Evolutionary conservation across 2,797 vertebrate species (phyloP).

Genomic region (Petrocephalus schoutedeni): DNA sequence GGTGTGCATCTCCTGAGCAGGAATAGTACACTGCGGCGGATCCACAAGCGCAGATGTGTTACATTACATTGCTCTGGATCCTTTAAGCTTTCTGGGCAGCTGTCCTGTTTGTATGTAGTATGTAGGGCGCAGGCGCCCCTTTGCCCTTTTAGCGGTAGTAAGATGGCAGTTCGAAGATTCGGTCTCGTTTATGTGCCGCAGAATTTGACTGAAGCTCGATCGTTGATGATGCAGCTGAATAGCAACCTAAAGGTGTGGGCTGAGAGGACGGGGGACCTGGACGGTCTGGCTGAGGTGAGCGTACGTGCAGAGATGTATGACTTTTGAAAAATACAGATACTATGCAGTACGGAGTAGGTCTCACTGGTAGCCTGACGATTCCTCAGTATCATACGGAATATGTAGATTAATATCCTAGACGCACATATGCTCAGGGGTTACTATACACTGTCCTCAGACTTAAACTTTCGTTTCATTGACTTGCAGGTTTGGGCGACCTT

Average conservation of each 20-base stretch:
- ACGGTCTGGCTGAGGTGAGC: conserved; percentile 25
- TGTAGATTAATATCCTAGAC: background rate
- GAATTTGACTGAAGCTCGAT: conserved; percentile 24
- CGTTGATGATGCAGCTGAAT: conserved; percentile 27
- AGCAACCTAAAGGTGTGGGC: conserved; percentile 26
- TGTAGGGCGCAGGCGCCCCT: background rate
- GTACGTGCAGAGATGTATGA: background rate
- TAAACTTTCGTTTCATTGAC: background rate
- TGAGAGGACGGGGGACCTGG: conserved; percentile 22
- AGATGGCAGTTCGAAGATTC: background rate
- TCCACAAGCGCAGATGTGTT: background rate
- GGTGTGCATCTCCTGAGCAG: background rate
- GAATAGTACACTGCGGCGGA: background rate
- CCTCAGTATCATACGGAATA: background rate
- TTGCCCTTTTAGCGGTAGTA: background rate
- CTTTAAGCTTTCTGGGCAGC: background rate
- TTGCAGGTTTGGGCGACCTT: conserved; percentile 27
- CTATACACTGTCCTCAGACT: background rate
- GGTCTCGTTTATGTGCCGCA: background rate
- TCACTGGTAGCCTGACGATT: background rate
- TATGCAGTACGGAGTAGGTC: background rate
- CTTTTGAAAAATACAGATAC: background rate
- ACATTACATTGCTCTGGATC: background rate
- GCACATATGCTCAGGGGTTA: background rate
- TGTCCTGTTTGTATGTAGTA: background rate